Conservation (phyloP, 2,888 invertebrate species). For the Melanophora roralis region DNA sequence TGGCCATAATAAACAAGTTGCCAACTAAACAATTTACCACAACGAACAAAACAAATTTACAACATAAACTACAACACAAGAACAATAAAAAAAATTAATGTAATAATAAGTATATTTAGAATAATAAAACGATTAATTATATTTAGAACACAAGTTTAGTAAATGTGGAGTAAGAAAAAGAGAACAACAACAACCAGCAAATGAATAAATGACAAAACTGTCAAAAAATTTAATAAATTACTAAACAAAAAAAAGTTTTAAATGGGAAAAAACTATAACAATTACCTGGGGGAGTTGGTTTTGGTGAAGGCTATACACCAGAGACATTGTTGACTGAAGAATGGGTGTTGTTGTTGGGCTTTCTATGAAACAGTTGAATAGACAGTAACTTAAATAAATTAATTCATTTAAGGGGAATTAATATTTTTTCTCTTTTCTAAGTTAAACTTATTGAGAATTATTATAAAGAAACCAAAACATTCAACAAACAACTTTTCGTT, state of each 20-base stretch:
- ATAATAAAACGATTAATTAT: slow-evolving; percentile 61
- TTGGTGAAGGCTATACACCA: neutral
- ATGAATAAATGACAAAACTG: slow-evolving; percentile 38
- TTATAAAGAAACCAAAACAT: too few species aligned
- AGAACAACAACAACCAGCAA: neutral
- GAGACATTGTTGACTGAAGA: neutral
- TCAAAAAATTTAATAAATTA: slow-evolving; percentile 52
- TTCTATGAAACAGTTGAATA: too few species aligned
- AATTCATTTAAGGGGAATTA: too few species aligned
- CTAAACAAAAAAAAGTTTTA: slow-evolving; percentile 7
- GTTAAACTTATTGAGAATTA: too few species aligned
- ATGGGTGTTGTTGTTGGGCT: neutral
- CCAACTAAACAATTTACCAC: slow-evolving; percentile 33
- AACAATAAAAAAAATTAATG: slow-evolving; percentile 41
- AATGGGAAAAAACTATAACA: slow-evolving; percentile 15
- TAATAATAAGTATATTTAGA: slow-evolving; percentile 50
- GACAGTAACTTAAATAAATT: too few species aligned
- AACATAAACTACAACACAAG: neutral
- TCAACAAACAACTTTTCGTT: too few species aligned
- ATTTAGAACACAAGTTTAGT: slow-evolving; percentile 8
- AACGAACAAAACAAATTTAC: neutral
- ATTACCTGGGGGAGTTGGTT: slow-evolving; percentile 9
- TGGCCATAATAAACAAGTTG: slow-evolving; percentile 44
- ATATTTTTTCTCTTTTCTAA: too few species aligned
- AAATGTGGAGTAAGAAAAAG: neutral